A percentile compares a stretch with the other conserved stretches of the same genome.
Conservation (phyloP, 2,888 invertebrate genomes). For the Phaonia tiefii region DNA sequence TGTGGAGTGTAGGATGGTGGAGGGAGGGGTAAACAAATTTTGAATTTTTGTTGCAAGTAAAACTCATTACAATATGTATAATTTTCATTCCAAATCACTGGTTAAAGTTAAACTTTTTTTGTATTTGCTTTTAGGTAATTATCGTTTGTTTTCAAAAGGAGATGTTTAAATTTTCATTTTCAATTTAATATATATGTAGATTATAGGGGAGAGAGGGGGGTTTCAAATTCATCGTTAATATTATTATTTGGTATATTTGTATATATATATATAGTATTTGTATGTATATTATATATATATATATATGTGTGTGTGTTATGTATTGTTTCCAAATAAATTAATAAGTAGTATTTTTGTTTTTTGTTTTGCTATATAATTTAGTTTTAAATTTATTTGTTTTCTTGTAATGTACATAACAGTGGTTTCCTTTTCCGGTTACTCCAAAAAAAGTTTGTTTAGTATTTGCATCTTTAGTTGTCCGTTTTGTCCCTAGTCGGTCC, state of each 20-base stretch:
- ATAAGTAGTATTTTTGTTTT: slow-evolving; percentile 69
- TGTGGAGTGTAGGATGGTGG: neutral
- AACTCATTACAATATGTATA: slow-evolving; percentile 71
- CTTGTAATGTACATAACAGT: slow-evolving; percentile 78
- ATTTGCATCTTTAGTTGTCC: slow-evolving; percentile 2
- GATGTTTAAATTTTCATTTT: slow-evolving; percentile 39
- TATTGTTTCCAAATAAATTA: slow-evolving; percentile 67
- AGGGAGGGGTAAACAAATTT: slow-evolving; percentile 39
- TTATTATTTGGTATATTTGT: slow-evolving; percentile 68
- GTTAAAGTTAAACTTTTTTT: slow-evolving; percentile 78
- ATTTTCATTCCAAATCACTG: slow-evolving; percentile 75
- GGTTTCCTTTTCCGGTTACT: slow-evolving; percentile 57
- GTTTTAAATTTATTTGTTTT: slow-evolving; percentile 59
- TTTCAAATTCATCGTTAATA: slow-evolving; percentile 46
- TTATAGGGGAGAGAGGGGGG: neutral
- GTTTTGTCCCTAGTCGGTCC: slow-evolving; percentile 16
- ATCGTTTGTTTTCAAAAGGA: slow-evolving; percentile 58
- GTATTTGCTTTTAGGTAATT: slow-evolving; percentile 74
- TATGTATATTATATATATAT: too few relatives aligned
- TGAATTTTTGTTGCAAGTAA: slow-evolving; percentile 16
- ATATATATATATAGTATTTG: slow-evolving; percentile 73
- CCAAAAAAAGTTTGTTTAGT: neutral
- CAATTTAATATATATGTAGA: slow-evolving; percentile 69
- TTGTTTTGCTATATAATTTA: slow-evolving; percentile 56
- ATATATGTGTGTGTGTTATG: slow-evolving; percentile 43